Base-by-base conservation (phyloP, 92 coral and sea anemone species). In the Epizoanthus stellaris region DNA sequence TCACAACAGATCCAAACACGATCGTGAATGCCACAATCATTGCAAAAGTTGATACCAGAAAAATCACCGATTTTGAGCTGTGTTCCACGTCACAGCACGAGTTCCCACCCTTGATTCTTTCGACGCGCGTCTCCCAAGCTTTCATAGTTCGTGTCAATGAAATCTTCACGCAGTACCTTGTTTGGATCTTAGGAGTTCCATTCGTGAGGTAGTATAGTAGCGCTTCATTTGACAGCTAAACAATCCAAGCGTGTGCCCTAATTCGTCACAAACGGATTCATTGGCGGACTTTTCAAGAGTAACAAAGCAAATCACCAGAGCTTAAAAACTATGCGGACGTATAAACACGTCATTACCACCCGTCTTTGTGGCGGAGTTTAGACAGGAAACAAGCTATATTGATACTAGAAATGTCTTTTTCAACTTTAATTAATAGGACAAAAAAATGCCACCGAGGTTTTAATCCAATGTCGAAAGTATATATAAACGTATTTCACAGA, bases 1-100 rank as follows among this genome's bases (percentile, higher is more conserved):
- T 79, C 60, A 79, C 72, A 11, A 79, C 83, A 45, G 72, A 79
- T 6, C 83, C 83, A 79, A 79, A 62, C 83, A 79, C 83, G 11
- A 79, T 4, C 1, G 83, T 79, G 6, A 63, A 79, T 20, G 20
- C 43, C 34, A 63, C 52, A 19, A 79, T 79, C 83, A 79, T 79
- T 11, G 59, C 47, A 58, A 79, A 79, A 8, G 83, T 79, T 79
- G 52, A 2, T 61, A 79, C 9, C 42, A 79, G 10, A 79, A 63
- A 79, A 17, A 79, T 20, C 2, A 45, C 72, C 53, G 83, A 79
- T 79, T 45, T 42, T 64, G 83, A 63, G 20, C 61, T 45, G 45
- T 20, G 39, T 20, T 64, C 61, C 42, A 47, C 39, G 10, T 21
- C 70, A 79, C 71, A 64, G 17, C 83, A 63, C 3, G 15, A 42